phyloP scores from a whole-genome alignment of 2,113 vertebrate species.

The Condylura cristata region DNA sequence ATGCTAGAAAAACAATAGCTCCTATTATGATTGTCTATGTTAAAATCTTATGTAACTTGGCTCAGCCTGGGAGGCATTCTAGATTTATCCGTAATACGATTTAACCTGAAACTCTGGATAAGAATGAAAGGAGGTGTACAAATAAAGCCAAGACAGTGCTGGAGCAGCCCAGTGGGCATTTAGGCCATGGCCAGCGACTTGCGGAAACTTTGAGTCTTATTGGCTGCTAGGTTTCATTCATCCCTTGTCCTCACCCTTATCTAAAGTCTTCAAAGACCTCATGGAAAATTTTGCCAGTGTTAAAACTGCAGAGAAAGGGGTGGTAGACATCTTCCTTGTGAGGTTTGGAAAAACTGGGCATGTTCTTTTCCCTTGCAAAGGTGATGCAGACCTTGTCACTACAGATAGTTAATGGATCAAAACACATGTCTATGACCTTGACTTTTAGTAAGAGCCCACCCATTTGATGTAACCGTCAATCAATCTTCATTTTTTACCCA shows the following conservation, averaged over 20 bases:
- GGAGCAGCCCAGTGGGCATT: neutral
- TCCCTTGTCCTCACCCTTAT: neutral
- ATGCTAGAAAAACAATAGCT: neutral
- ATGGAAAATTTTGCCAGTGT: neutral
- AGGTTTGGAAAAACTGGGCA: neutral
- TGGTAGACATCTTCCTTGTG: neutral
- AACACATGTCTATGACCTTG: neutral
- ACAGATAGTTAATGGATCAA: neutral
- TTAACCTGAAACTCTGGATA: neutral
- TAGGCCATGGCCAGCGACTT: neutral
- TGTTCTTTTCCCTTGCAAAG: neutral
- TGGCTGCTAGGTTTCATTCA: neutral
- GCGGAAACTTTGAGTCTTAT: neutral
- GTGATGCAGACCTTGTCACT: neutral
- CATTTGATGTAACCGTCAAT: neutral
- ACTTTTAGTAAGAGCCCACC: neutral
- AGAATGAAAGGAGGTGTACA: neutral
- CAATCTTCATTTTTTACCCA: neutral
- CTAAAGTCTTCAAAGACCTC: slow-evolving; percentile 18
- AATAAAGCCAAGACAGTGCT: neutral
- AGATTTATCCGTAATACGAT: neutral
- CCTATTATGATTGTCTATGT: neutral
- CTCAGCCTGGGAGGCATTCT: neutral
- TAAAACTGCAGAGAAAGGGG: neutral
- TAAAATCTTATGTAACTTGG: neutral